Evolutionary conservation across 2,113 vertebrate genomes (phyloP).

Genomic region (Campylorhamphus procurvoides): DNA sequence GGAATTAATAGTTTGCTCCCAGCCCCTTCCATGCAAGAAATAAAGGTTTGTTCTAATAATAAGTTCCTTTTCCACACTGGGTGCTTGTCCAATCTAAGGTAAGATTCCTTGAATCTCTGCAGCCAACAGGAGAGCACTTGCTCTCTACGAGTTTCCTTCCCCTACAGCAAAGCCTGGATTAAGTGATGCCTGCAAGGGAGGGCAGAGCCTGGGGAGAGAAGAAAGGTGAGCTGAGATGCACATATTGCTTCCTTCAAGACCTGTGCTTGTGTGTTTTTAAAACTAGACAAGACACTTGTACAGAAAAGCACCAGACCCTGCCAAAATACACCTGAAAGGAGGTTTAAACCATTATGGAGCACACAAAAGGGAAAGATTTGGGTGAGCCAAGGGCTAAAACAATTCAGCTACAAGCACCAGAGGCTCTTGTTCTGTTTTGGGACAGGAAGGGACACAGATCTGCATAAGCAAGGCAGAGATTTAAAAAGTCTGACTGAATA

Average conservation of each 20-base stretch:
- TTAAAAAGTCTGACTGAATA: not conserved
- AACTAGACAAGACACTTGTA: not conserved
- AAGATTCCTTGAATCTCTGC: not conserved
- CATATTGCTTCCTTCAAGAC: not conserved
- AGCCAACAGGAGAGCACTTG: not conserved
- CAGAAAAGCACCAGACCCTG: not conserved
- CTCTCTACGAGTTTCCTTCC: not conserved
- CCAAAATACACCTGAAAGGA: not conserved
- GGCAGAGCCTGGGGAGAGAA: not conserved
- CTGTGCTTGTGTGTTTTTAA: not conserved
- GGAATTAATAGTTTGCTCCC: not conserved
- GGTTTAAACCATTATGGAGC: not conserved
- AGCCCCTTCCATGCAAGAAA: not conserved
- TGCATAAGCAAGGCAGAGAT: not conserved
- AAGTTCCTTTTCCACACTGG: not conserved
- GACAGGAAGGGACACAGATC: not conserved
- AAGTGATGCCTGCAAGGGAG: not conserved
- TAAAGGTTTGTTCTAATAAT: not conserved
- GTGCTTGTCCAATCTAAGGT: not conserved
- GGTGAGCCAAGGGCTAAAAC: not conserved
- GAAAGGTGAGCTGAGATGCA: not conserved
- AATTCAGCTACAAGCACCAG: slow-evolving; percentile 9
- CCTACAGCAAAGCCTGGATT: not conserved
- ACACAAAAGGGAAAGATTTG: not conserved
- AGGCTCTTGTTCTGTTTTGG: not conserved